Conservation (phyloP, 2,113 vertebrate species). For the Istiophorus platypterus region DNA sequence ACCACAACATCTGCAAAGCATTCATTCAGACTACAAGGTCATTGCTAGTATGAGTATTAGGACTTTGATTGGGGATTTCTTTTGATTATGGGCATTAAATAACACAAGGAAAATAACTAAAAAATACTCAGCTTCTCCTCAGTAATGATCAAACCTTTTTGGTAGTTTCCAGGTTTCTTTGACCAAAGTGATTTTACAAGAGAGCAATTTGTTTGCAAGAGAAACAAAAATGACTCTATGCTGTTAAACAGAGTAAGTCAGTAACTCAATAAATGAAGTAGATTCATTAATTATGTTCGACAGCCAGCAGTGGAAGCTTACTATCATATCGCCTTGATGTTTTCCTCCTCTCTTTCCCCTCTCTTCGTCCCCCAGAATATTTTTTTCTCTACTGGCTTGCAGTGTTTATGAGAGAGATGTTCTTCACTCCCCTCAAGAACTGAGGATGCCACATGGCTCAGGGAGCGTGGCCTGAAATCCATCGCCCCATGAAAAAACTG, state of each 20-base stretch:
- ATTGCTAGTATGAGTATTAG: background rate
- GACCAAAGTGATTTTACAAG: background rate
- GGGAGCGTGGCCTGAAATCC: background rate
- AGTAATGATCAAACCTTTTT: background rate
- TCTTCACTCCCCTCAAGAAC: slow-evolving; percentile 14
- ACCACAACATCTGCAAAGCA: background rate
- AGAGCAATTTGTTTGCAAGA: slow-evolving; percentile 1
- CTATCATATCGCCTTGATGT: background rate
- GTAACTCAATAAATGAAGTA: background rate
- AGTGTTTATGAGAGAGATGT: slow-evolving; percentile 28
- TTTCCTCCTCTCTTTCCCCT: background rate
- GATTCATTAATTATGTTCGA: background rate
- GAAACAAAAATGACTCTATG: slow-evolving; percentile 1
- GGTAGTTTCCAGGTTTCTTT: background rate
- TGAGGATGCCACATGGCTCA: background rate
- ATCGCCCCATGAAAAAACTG: slow-evolving; percentile 1
- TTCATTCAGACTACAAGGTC: background rate
- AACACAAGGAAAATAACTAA: background rate
- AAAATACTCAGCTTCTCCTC: background rate
- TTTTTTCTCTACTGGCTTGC: background rate
- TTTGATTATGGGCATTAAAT: background rate
- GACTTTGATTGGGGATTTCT: background rate
- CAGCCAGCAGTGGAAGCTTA: background rate
- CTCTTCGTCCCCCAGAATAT: background rate
- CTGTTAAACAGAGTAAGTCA: background rate